phyloP scores from a whole-genome alignment of 2,888 invertebrate species.

The Metellina segmentata region DNA sequence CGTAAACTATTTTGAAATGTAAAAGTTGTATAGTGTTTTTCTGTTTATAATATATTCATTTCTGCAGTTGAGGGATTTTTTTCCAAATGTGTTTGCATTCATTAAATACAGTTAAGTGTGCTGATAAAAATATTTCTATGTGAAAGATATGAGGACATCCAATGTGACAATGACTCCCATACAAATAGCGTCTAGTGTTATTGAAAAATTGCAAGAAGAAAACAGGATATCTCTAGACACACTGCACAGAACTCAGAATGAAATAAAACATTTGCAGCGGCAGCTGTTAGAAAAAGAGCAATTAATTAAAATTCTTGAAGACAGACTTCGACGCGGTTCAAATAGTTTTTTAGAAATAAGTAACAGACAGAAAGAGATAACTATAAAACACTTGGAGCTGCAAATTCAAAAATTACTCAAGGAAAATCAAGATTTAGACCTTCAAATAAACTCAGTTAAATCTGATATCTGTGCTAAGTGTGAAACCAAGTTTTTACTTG shows the following conservation, averaged over 20 bases:
- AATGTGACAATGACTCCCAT: conserved; percentile 44
- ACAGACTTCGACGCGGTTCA: conserved; percentile 42
- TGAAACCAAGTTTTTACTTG: conserved; percentile 50
- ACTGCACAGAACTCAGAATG: conserved; percentile 49
- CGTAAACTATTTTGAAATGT: too few species aligned
- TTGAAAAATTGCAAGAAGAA: conserved; percentile 65
- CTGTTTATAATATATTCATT: too few species aligned
- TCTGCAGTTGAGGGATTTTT: too few species aligned
- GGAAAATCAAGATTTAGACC: conserved; percentile 63
- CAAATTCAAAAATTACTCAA: conserved; percentile 65
- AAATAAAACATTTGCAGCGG: conserved; percentile 44
- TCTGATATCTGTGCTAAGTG: conserved; percentile 53
- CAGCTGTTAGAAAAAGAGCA: conserved; percentile 60
- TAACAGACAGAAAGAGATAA: conserved; percentile 61
- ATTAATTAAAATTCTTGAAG: conserved; percentile 59
- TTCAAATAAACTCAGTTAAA: conserved; percentile 29
- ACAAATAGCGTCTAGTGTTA: conserved; percentile 51
- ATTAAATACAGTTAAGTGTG: too few species aligned
- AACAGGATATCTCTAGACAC: conserved; percentile 49
- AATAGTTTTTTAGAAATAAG: conserved; percentile 49
- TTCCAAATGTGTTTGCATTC: too few species aligned
- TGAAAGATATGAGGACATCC: neutral
- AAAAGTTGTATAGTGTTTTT: too few species aligned
- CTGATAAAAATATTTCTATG: neutral
- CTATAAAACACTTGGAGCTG: conserved; percentile 64